Percentiles rank a stretch among this genome's conserved stretches.
Evolutionary conservation across 1,140 invertebrate genomes (phyloP).

Genomic region (Drosophila persimilis): DNA sequence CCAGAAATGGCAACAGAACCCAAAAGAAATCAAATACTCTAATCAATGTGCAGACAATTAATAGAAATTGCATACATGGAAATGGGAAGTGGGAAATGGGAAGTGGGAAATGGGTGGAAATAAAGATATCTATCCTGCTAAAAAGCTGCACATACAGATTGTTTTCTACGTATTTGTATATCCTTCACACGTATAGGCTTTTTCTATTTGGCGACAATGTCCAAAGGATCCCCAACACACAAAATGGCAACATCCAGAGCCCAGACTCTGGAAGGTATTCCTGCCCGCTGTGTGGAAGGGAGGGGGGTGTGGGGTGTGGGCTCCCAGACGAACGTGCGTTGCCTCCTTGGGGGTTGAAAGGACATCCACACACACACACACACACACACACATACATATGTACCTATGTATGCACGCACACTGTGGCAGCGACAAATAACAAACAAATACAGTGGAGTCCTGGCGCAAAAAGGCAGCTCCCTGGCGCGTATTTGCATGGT

Average conservation of each 20-base stretch:
- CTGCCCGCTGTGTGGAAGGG: not conserved
- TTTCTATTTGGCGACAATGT: constrained; percentile 75
- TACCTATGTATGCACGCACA: constrained; percentile 48
- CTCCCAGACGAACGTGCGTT: constrained; percentile 65
- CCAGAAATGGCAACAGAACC: no score
- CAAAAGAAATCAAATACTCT: constrained; percentile 42
- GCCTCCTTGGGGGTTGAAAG: constrained; percentile 70
- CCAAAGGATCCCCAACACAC: constrained; percentile 56
- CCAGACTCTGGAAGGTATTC: constrained; percentile 52
- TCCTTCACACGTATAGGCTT: constrained; percentile 37
- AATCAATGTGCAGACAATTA: constrained; percentile 41
- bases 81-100: constrained; percentile 8
- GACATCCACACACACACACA: constrained; percentile 40
- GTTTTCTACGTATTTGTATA: constrained; percentile 15
- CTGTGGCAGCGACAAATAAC: constrained; percentile 69
- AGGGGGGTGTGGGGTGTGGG: constrained; percentile 1
- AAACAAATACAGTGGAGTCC: constrained; percentile 67
- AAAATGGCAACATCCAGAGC: constrained; percentile 67
- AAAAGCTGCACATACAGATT: not conserved
- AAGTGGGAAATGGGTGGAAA: not conserved
- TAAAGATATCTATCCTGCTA: not conserved
- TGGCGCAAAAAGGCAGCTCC: constrained; percentile 50
- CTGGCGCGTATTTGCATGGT: constrained; percentile 68
- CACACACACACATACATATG: constrained; percentile 31
- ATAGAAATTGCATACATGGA: constrained; percentile 25